A percentile compares a stretch with the other conserved stretches of the same genome.
These are phyloP conservation scores for Eospalax fontanierii DNA, from an alignment of 2,797 vertebrate genomes.

Conservation along the genomic window DNA sequence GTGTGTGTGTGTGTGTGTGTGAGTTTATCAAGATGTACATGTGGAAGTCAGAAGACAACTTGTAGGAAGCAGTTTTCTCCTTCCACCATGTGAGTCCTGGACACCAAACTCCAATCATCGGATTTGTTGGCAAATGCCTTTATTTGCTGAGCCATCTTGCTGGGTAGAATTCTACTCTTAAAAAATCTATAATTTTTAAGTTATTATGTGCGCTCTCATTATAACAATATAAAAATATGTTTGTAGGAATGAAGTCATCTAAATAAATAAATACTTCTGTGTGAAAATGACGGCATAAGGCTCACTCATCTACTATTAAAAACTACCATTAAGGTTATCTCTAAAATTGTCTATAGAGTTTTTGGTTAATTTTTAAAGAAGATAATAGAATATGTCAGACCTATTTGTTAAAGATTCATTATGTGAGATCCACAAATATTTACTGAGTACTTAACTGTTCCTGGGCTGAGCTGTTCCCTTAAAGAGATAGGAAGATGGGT, in stretches of 20 bases:
- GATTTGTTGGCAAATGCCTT: too few species aligned
- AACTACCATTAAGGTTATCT: slow-evolving; percentile 35
- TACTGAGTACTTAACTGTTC: not conserved
- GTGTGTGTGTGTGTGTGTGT: not conserved
- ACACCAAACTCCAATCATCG: not conserved
- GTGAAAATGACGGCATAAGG: not conserved
- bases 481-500: fast-evolving
- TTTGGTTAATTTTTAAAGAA: not conserved
- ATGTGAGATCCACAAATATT: not conserved
- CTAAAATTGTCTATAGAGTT: not conserved
- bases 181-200: not conserved
- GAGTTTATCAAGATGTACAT: not conserved
- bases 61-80: not conserved
- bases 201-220: not conserved
- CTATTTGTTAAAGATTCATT: not conserved
- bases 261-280: slow-evolving; percentile 31
- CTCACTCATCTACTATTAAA: slow-evolving; percentile 36
- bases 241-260: slow-evolving; percentile 10
- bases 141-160: too few species aligned
- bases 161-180: not conserved
- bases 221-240: not conserved
- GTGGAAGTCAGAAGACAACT: too few species aligned
- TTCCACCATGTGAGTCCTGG: not conserved
- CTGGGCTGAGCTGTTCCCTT: not conserved
- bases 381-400: not conserved